Evolutionary conservation across 2,797 vertebrate species (phyloP).

Genomic region (Steatocranus sp.): DNA sequence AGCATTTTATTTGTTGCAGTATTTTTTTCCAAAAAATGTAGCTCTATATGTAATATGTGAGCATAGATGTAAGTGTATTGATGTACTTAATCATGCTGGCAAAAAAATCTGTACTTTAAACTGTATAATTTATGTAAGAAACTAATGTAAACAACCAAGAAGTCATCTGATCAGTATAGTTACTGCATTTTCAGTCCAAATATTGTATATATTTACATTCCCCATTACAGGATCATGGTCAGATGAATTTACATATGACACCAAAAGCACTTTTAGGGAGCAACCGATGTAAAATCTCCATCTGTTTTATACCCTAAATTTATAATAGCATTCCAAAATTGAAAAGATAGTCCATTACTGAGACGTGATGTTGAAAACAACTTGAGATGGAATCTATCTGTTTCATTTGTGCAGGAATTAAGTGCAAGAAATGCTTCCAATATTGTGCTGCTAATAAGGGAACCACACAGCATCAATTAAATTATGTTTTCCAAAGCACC

Average conservation of each 20-base stretch:
- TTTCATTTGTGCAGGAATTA: neutral
- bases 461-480: neutral
- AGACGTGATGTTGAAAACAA: neutral
- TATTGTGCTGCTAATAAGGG: neutral
- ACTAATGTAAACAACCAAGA: neutral
- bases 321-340: neutral
- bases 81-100: neutral
- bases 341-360: neutral
- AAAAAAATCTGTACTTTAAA: neutral
- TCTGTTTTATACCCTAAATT: neutral
- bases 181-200: neutral
- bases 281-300: neutral
- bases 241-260: neutral
- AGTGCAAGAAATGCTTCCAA: neutral
- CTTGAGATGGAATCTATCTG: neutral
- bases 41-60: neutral
- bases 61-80: neutral
- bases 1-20: neutral
- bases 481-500: neutral
- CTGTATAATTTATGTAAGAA: neutral
- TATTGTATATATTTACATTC: neutral
- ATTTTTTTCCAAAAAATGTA: neutral
- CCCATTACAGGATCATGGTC: neutral
- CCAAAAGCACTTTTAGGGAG: neutral
- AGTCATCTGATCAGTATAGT: neutral